Evolutionary conservation across 2,797 vertebrate species (phyloP).

Genomic region (Margarornis squamiger): DNA sequence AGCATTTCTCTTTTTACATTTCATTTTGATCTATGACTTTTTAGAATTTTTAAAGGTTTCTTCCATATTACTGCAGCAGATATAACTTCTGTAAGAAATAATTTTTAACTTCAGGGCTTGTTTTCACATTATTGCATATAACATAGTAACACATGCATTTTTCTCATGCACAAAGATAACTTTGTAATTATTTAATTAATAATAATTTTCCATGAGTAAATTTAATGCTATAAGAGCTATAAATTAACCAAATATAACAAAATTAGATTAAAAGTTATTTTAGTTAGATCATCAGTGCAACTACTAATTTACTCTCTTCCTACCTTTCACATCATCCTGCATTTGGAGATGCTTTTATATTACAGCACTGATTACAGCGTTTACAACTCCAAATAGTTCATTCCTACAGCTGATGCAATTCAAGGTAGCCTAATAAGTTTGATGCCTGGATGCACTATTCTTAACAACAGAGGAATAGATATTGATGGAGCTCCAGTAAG

Average conservation of each 20-base stretch:
- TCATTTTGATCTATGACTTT: not conserved
- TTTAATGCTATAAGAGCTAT: not conserved
- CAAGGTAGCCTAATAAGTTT: not conserved
- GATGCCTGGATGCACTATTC: not conserved
- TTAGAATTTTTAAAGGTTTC: not conserved
- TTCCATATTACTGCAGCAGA: not conserved
- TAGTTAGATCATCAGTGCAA: not conserved
- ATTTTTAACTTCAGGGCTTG: not conserved
- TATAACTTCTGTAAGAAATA: not conserved
- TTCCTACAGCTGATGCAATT: conserved; percentile 8
- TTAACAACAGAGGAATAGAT: not conserved
- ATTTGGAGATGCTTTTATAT: not conserved
- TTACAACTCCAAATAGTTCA: not conserved
- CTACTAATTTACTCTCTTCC: not conserved
- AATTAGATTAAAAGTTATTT: not conserved
- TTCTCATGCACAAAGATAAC: not conserved
- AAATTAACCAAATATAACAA: not conserved
- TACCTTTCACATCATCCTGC: not conserved
- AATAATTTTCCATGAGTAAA: not conserved
- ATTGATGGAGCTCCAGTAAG: not conserved
- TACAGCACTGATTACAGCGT: not conserved
- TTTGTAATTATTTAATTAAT: not conserved
- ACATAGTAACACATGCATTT: not conserved
- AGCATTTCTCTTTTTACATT: not conserved
- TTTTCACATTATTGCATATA: not conserved